Evolutionary conservation across 2,888 invertebrate genomes (phyloP).

Genomic region (Chalcis sispes): DNA sequence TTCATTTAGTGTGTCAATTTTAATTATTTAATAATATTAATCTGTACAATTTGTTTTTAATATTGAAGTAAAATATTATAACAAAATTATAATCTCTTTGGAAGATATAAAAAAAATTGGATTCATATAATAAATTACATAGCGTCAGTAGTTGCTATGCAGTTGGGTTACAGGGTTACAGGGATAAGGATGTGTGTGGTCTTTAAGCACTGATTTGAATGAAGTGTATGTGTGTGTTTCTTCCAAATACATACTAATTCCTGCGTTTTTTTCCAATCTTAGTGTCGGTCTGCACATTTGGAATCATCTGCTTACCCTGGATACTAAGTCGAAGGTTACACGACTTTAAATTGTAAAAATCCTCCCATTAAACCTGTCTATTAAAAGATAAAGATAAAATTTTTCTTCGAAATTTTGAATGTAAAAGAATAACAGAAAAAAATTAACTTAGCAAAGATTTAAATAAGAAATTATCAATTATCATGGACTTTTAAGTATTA

Average conservation of each 20-base stretch:
- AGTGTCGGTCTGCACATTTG: conserved; percentile 74
- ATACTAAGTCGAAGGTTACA: conserved; percentile 74
- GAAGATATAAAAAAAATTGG: conserved; percentile 25
- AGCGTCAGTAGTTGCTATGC: conserved; percentile 30
- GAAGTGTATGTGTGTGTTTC: conserved; percentile 70
- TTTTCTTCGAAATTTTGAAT: conserved; percentile 19
- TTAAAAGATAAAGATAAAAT: conserved; percentile 58
- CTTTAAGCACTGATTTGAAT: conserved; percentile 60
- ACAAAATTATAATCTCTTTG: conserved; percentile 10
- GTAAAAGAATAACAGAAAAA: not conserved
- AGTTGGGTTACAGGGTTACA: conserved; percentile 43
- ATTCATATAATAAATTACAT: conserved; percentile 15
- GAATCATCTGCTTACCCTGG: conserved; percentile 74
- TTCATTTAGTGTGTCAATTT: no score
- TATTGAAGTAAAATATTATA: conserved; percentile 6
- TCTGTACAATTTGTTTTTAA: no score
- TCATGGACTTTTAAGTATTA: conserved; percentile 11
- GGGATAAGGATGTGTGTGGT: conserved; percentile 40
- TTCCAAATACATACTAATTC: conserved; percentile 74
- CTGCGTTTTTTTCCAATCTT: conserved; percentile 75
- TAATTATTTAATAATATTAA: no score
- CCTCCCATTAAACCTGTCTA: conserved; percentile 60
- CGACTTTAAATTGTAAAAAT: conserved; percentile 67
- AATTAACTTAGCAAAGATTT: not conserved
- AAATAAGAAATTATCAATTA: not conserved